phyloP scores from a whole-genome alignment of 2,113 vertebrate species.

The Hydrochoerus hydrochaeris region DNA sequence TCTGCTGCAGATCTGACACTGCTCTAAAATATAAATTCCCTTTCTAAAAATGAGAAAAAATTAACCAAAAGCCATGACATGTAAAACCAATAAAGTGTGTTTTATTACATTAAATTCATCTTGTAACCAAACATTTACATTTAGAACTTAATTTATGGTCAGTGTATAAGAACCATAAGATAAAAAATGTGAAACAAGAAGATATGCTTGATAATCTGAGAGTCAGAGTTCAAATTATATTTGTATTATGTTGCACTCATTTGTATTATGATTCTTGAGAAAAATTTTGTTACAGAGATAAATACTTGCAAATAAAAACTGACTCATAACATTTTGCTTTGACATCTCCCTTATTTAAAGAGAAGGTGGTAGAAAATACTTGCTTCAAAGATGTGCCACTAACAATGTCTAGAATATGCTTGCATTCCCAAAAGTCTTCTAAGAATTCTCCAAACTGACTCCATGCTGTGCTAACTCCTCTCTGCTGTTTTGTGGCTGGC shows the following conservation, averaged over 20 bases:
- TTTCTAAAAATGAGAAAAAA: background rate
- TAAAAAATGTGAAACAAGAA: background rate
- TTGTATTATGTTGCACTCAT: background rate
- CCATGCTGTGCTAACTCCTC: background rate
- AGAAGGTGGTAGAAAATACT: background rate
- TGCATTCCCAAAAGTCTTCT: background rate
- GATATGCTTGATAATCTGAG: background rate
- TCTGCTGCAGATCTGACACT: background rate
- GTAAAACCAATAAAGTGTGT: background rate
- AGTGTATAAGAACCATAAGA: background rate
- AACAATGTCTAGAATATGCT: background rate
- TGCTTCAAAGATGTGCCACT: background rate
- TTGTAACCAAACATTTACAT: background rate
- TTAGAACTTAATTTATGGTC: background rate
- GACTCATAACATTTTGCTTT: background rate
- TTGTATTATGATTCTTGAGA: background rate
- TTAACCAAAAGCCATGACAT: background rate
- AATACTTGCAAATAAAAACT: background rate
- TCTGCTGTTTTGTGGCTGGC: background rate
- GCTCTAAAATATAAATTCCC: background rate
- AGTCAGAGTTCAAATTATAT: background rate
- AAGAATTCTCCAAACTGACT: background rate
- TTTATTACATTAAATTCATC: background rate
- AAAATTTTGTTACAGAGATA: background rate
- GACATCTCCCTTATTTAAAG: background rate